Conservation (phyloP, 1,140 invertebrate genomes). For the Bombus superbus region DNA sequence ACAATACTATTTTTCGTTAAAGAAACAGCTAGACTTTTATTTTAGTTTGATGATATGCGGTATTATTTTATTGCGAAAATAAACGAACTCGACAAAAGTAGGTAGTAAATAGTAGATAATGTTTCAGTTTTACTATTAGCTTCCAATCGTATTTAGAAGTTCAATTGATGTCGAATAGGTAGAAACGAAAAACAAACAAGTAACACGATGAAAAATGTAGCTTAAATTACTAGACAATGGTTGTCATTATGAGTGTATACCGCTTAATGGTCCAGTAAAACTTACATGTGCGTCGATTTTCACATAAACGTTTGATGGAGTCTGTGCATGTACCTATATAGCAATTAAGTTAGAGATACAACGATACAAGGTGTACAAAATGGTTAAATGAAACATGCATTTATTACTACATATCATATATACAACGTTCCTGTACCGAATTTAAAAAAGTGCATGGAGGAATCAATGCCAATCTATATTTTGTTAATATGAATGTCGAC, state of each 20-base stretch:
- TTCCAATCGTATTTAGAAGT: conserved; percentile 49
- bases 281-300: conserved; percentile 35
- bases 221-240: conserved; percentile 14
- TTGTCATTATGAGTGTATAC: conserved; percentile 14
- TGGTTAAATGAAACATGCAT: not conserved
- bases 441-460: conserved; percentile 5
- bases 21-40: conserved; percentile 49
- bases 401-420: conserved; percentile 3
- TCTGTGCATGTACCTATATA: conserved; percentile 58
- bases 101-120: conserved; percentile 50
- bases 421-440: not conserved
- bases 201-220: conserved; percentile 31
- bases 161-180: conserved; percentile 52
- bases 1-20: conserved; percentile 56
- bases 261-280: conserved; percentile 19
- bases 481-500: not conserved
- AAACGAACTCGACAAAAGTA: conserved; percentile 36
- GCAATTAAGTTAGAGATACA: conserved; percentile 10
- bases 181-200: conserved; percentile 48
- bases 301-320: conserved; percentile 63
- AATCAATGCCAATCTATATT: conserved; percentile 8
- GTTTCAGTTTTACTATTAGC: conserved; percentile 48
- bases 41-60: conserved; percentile 40
- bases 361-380: conserved; percentile 22
- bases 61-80: conserved; percentile 46